Conservation (phyloP, 1,140 invertebrate genomes). For the Leptonema lineaticorne region DNA sequence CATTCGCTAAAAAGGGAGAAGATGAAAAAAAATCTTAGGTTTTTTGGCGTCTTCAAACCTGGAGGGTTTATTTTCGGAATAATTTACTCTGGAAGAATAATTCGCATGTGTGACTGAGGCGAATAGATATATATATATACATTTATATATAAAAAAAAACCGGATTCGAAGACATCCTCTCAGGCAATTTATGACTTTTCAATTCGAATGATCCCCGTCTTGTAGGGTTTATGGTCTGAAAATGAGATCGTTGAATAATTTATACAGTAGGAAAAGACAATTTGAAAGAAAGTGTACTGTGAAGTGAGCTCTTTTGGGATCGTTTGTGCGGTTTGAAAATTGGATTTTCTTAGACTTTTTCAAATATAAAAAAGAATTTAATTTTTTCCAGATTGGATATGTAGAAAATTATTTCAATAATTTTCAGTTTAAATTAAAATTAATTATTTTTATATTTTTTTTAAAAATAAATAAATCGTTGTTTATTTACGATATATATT, state of each 20-base stretch:
- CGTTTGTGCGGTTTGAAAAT: too few species aligned
- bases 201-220: slow-evolving; percentile 6
- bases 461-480: too few species aligned
- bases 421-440: too few species aligned
- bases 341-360: too few species aligned
- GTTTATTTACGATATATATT: too few species aligned
- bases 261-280: neutral
- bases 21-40: neutral
- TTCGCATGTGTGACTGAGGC: too few species aligned
- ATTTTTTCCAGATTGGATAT: too few species aligned
- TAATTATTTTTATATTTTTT: too few species aligned
- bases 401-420: too few species aligned
- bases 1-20: neutral
- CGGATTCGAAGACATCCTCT: neutral
- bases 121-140: neutral
- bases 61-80: neutral
- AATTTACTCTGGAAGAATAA: slow-evolving; percentile 2
- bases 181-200: neutral
- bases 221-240: neutral
- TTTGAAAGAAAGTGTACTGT: neutral
- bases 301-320: slow-evolving; percentile 2
- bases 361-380: too few species aligned
- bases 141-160: neutral
- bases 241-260: slow-evolving; percentile 4
- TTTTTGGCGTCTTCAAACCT: neutral